These are phyloP conservation scores for Nephila pilipes DNA, from an alignment of 1,140 invertebrate genomes.

Conservation along the genomic window DNA sequence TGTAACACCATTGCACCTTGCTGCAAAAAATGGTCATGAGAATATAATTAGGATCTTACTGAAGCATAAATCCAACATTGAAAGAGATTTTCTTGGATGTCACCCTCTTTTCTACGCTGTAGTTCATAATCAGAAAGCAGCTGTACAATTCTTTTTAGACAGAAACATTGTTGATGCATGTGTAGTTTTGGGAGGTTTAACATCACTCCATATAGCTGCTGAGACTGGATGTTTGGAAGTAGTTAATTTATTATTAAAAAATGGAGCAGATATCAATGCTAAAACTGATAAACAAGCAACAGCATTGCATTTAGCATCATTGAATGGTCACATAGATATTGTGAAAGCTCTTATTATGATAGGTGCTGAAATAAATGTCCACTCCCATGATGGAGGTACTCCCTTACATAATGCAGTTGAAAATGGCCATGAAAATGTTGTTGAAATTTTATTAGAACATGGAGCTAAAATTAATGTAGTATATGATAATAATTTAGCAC, in stretches of 20 bases:
- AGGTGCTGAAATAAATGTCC: background rate
- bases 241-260: slow-evolving; percentile 38
- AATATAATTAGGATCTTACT: slow-evolving; percentile 23
- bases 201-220: slow-evolving; percentile 51
- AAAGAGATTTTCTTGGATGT: background rate
- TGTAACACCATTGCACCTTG: slow-evolving; percentile 65
- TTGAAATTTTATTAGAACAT: slow-evolving; percentile 3
- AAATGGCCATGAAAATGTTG: slow-evolving; percentile 27
- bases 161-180: background rate
- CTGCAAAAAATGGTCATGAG: slow-evolving; percentile 57
- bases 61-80: background rate
- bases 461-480: slow-evolving; percentile 37
- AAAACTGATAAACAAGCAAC: background rate
- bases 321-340: slow-evolving; percentile 27
- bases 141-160: slow-evolving; percentile 22
- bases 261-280: slow-evolving; percentile 44
- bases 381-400: background rate
- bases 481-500: background rate
- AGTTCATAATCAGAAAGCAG: background rate
- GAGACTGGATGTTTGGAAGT: slow-evolving; percentile 21
- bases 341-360: slow-evolving; percentile 10
- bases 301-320: background rate
- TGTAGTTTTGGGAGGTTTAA: background rate
- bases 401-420: slow-evolving; percentile 41
- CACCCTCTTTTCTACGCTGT: slow-evolving; percentile 52